Evolutionary conservation across 2,888 invertebrate species (phyloP).

Genomic region (Sinhomidia bicolor): DNA sequence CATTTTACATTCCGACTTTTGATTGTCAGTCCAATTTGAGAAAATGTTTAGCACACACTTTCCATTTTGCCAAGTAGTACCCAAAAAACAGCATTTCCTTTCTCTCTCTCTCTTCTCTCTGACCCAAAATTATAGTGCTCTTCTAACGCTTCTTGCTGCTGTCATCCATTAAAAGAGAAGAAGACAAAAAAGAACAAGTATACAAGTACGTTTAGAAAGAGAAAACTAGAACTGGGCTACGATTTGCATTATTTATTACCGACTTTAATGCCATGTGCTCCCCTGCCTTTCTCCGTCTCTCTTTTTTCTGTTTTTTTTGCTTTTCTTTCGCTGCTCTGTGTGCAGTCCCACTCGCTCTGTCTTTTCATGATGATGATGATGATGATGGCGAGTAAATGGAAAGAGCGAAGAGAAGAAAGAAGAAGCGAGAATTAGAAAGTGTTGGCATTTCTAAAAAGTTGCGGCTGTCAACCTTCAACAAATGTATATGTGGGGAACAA

Average conservation of each 20-base stretch:
- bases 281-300: not conserved
- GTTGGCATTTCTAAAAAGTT: slow-evolving; percentile 54
- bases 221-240: slow-evolving; percentile 27
- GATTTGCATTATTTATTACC: slow-evolving; percentile 59
- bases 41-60: slow-evolving; percentile 46
- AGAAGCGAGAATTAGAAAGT: slow-evolving; percentile 48
- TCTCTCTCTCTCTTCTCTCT: not conserved
- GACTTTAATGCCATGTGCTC: not conserved
- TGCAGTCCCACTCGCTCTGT: no score
- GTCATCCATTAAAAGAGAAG: slow-evolving; percentile 22
- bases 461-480: slow-evolving; percentile 60
- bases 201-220: no score
- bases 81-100: not conserved
- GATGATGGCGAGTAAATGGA: not conserved
- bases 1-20: slow-evolving; percentile 6
- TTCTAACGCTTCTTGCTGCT: slow-evolving; percentile 27
- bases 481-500: not conserved
- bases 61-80: slow-evolving; percentile 6
- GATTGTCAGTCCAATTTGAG: slow-evolving; percentile 55
- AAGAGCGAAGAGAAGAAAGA: not conserved
- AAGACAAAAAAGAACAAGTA: not conserved
- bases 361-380: not conserved
- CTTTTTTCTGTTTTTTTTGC: no score
- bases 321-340: no score
- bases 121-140: slow-evolving; percentile 27